A percentile compares a stretch with the other conserved stretches of the same genome.
phyloP scores from a whole-genome alignment of 2,797 vertebrate genomes.

The Tragopan temminckii region DNA sequence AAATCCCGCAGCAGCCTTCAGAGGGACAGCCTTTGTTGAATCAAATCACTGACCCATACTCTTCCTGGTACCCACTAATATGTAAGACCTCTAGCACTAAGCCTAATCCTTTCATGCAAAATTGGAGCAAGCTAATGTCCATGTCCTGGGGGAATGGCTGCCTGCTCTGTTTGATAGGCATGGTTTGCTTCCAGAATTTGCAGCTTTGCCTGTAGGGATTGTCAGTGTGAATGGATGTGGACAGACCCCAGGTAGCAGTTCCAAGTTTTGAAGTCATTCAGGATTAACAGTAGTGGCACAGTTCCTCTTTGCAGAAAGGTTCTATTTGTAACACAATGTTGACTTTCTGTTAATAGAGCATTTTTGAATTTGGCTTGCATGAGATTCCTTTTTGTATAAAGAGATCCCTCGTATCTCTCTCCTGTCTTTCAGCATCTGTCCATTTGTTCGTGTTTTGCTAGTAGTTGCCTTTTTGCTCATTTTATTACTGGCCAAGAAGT shows the following conservation, averaged over 20 bases:
- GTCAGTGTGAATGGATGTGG: background rate
- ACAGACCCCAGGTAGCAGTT: background rate
- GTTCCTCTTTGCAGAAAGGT: background rate
- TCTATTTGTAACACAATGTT: background rate
- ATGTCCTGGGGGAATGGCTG: rapidly evolving
- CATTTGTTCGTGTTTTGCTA: background rate
- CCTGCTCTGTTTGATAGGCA: rapidly evolving
- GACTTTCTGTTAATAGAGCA: background rate
- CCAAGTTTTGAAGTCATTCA: background rate
- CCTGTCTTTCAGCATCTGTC: background rate
- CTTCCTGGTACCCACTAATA: background rate
- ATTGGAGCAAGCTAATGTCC: rapidly evolving
- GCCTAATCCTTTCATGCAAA: background rate
- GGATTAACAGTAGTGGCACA: background rate
- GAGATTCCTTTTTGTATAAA: background rate
- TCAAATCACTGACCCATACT: background rate
- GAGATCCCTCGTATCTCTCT: background rate
- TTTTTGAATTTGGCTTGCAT: background rate
- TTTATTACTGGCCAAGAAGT: background rate
- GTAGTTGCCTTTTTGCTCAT: background rate
- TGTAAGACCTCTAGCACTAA: background rate
- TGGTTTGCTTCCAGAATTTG: background rate
- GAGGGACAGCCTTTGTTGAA: background rate
- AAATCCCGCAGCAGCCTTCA: background rate
- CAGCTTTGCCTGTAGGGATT: background rate